A percentile compares a stretch with the other conserved stretches of the same genome.
These are phyloP conservation scores for Dermolepida albohirtum DNA, from an alignment of 2,888 invertebrate species.

Conservation along the genomic window DNA sequence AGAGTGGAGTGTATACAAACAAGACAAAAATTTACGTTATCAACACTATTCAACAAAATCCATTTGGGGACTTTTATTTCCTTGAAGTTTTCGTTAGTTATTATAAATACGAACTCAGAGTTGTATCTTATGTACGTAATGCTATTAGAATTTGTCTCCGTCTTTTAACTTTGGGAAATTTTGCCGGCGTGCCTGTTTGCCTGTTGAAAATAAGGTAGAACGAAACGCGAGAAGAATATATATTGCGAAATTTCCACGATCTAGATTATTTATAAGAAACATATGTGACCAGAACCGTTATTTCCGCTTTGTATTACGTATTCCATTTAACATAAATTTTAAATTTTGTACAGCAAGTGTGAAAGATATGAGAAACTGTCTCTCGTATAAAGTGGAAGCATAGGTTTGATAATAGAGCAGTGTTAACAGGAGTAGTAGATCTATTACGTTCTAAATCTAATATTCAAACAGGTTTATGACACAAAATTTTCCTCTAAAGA, in stretches of 20 bases:
- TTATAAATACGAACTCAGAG: constrained; percentile 12
- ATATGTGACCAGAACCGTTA: constrained; percentile 32
- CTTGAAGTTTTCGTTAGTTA: background rate
- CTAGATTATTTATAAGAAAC: constrained; percentile 39
- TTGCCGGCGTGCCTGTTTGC: background rate
- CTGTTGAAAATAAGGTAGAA: constrained; percentile 29
- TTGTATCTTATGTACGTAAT: background rate
- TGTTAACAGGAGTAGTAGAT: constrained; percentile 8
- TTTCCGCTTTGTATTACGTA: constrained; percentile 34
- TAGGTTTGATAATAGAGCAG: background rate
- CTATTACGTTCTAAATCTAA: constrained; percentile 7
- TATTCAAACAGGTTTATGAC: constrained; percentile 14
- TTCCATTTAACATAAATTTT: constrained; percentile 38
- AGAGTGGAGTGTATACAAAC: background rate
- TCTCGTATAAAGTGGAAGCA: constrained; percentile 4
- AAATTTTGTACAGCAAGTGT: constrained; percentile 30
- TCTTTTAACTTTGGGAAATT: constrained; percentile 12
- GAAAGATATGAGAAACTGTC: constrained; percentile 12
- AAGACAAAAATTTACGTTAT: background rate
- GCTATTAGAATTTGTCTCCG: constrained; percentile 20
- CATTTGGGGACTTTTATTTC: background rate
- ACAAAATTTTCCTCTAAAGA: background rate
- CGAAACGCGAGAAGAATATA: constrained; percentile 36
- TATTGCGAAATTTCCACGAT: constrained; percentile 30
- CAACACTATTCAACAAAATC: constrained; percentile 6